A percentile compares a stretch with the other conserved stretches of the same genome.
phyloP scores from a whole-genome alignment of 2,888 invertebrate species.

The Ypsolopha scabrella region DNA sequence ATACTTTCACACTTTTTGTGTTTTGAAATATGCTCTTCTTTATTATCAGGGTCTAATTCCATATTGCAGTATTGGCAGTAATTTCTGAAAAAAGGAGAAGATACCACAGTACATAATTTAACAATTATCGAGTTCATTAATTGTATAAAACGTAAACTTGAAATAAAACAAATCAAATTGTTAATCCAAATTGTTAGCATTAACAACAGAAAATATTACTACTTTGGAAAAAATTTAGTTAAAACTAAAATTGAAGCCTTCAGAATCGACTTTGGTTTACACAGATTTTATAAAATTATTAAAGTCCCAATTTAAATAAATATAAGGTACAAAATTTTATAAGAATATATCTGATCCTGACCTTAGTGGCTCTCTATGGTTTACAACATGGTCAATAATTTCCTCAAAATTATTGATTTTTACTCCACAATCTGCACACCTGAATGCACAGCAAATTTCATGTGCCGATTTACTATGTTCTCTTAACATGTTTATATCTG shows the following conservation, averaged over 20 bases:
- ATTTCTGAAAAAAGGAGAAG: not conserved
- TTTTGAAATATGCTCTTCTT: not conserved
- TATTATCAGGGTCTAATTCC: not conserved
- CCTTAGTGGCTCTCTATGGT: not conserved
- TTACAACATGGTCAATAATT: not conserved
- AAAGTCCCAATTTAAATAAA: no score
- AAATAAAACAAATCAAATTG: no score
- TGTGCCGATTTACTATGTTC: constrained; percentile 72
- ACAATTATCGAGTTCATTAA: no score
- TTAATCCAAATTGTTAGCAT: no score
- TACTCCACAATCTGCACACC: constrained; percentile 75
- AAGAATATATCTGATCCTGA: not conserved
- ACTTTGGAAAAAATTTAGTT: no score
- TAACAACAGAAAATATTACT: no score
- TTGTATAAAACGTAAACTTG: no score
- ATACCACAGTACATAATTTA: not conserved
- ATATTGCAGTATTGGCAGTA: not conserved
- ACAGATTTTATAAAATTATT: no score
- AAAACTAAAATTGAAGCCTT: no score
- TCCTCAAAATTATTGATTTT: constrained; percentile 36
- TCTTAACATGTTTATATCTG: constrained; percentile 44
- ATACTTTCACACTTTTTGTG: not conserved
- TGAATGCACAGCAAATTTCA: constrained; percentile 70
- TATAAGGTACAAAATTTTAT: no score
- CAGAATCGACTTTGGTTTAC: no score